Evolutionary conservation across 2,888 invertebrate genomes (phyloP).

Genomic region (Dorcus hopei): DNA sequence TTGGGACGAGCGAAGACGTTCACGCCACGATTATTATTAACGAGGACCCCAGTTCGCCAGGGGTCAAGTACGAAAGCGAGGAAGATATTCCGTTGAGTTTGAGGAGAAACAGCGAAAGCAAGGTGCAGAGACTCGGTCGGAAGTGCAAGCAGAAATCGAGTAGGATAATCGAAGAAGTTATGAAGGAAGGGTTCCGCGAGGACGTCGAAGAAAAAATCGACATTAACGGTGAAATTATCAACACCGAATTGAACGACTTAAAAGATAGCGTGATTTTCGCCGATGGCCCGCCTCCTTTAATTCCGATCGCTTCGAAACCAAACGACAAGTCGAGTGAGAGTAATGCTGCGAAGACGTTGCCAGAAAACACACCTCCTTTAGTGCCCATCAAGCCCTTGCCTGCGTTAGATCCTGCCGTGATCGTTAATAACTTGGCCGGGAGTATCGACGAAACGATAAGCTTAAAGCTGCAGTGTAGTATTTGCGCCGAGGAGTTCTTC

Average conservation of each 20-base stretch:
- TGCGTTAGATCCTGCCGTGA: slow-evolving; percentile 23
- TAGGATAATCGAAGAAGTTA: slow-evolving; percentile 19
- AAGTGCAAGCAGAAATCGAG: slow-evolving; percentile 22
- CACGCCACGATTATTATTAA: slow-evolving; percentile 1
- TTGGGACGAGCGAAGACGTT: slow-evolving; percentile 25
- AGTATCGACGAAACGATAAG: slow-evolving; percentile 28
- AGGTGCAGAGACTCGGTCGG: slow-evolving; percentile 11
- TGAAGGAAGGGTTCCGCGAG: slow-evolving; percentile 11
- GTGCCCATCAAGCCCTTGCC: slow-evolving; percentile 39
- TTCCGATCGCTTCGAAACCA: slow-evolving; percentile 33
- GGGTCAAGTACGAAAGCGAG: slow-evolving; percentile 22
- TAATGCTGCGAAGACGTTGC: slow-evolving; percentile 22
- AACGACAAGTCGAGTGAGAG: slow-evolving; percentile 2
- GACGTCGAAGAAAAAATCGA: slow-evolving; percentile 6
- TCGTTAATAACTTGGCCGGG: slow-evolving; percentile 24
- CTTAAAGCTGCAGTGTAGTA: slow-evolving; percentile 35
- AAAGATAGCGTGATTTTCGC: slow-evolving; percentile 18
- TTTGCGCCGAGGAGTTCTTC: slow-evolving; percentile 36
- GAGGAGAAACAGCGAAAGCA: slow-evolving; percentile 6
- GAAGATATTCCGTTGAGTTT: slow-evolving; percentile 30
- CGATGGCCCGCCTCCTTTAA: slow-evolving; percentile 41
- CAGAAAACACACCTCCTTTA: slow-evolving; percentile 40
- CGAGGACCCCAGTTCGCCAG: not conserved
- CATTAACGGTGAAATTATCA: slow-evolving; percentile 2
- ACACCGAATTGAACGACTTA: not conserved